Evolutionary conservation across 2,113 vertebrate species (phyloP).

Genomic region (Oenanthe oenanthe): DNA sequence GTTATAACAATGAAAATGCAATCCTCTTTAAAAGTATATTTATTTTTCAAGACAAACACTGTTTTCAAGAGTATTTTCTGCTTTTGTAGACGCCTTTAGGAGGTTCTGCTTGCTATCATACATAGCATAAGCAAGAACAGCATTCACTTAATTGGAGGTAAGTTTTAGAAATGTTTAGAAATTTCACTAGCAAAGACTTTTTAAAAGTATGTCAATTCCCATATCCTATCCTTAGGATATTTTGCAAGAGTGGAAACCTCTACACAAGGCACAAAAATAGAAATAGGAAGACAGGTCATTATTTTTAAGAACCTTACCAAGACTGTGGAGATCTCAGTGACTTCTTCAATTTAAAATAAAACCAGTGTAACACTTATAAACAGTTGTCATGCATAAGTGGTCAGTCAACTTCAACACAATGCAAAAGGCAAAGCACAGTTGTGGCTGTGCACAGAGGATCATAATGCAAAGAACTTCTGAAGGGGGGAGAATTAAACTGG

Average conservation of each 20-base stretch:
- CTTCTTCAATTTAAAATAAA: slow-evolving; percentile 4
- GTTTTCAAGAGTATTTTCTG: background rate
- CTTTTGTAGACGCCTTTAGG: background rate
- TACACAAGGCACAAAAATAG: background rate
- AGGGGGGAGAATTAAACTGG: background rate
- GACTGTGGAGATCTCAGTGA: background rate
- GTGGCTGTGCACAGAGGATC: background rate
- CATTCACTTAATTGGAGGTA: background rate
- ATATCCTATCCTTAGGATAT: background rate
- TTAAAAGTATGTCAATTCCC: background rate
- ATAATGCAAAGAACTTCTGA: slow-evolving; percentile 7
- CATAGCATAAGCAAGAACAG: background rate
- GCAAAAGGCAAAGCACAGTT: slow-evolving; percentile 30
- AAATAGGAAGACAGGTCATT: background rate
- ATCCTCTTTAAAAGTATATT: background rate
- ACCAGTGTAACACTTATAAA: background rate
- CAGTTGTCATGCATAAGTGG: slow-evolving; percentile 30
- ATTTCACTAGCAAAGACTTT: background rate
- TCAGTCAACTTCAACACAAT: slow-evolving; percentile 26
- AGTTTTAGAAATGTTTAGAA: background rate
- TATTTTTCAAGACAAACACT: slow-evolving; percentile 22
- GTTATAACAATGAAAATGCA: slow-evolving; percentile 28
- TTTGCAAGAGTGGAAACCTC: background rate
- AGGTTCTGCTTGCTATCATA: background rate
- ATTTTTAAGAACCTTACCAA: slow-evolving; percentile 45